These are phyloP conservation scores for Bovichtus diacanthus DNA, from an alignment of 2,797 vertebrate genomes.

Conservation along the genomic window DNA sequence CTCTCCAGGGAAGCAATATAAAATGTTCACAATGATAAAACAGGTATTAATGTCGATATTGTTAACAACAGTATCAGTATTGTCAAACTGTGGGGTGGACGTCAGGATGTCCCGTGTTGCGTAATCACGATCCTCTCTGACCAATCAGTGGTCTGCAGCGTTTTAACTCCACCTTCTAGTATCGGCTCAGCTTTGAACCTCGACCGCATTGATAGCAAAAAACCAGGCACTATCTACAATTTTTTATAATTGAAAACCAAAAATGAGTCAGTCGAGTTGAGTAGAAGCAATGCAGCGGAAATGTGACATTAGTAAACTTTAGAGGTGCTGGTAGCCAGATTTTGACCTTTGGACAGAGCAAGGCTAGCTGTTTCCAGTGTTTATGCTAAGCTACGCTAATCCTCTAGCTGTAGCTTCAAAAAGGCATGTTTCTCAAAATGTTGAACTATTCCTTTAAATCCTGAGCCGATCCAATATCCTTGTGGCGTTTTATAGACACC, in stretches of 20 bases:
- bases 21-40: slow-evolving; percentile 12
- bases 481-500: background rate
- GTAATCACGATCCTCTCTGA: too few species aligned
- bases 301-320: background rate
- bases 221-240: too few species aligned
- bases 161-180: too few species aligned
- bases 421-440: background rate
- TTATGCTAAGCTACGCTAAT: background rate
- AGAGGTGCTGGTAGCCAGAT: background rate
- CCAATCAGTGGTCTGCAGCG: too few species aligned
- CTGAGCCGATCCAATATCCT: background rate
- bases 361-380: background rate
- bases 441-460: background rate
- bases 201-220: too few species aligned
- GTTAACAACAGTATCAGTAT: background rate
- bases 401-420: background rate
- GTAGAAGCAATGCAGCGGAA: too few species aligned
- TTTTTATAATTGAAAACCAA: too few species aligned
- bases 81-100: background rate
- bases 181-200: too few species aligned
- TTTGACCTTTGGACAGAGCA: background rate
- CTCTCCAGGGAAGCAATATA: slow-evolving; percentile 34
- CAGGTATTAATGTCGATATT: background rate
- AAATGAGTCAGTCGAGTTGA: too few species aligned
- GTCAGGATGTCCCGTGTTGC: too few species aligned